These are phyloP conservation scores for Potorous gilbertii DNA, from an alignment of 2,797 vertebrate genomes.

Conservation along the genomic window DNA sequence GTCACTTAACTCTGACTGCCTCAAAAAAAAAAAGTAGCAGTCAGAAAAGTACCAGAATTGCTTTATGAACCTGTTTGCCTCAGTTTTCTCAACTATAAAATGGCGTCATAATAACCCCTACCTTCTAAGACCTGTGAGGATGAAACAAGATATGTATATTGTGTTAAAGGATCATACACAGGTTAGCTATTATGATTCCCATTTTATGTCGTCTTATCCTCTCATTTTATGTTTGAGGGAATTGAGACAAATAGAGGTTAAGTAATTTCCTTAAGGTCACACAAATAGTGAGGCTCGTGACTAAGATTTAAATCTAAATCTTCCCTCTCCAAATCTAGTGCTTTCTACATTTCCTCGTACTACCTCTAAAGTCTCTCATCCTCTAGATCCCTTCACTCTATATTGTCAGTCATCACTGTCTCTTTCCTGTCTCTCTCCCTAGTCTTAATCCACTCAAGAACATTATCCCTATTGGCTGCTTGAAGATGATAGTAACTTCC, in stretches of 20 bases:
- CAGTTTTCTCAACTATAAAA: background rate
- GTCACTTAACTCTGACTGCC: background rate
- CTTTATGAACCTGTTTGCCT: background rate
- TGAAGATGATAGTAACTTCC: background rate
- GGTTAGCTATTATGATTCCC: background rate
- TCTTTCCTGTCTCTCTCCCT: background rate
- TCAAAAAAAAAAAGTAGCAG: too few species aligned
- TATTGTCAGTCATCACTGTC: background rate
- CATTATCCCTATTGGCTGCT: background rate
- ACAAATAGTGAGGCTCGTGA: background rate
- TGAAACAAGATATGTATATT: background rate
- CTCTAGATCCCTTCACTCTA: background rate
- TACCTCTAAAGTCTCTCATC: background rate
- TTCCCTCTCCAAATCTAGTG: background rate
- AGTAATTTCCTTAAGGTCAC: background rate
- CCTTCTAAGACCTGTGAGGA: background rate
- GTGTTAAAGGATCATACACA: background rate
- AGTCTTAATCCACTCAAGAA: background rate
- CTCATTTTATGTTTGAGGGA: background rate
- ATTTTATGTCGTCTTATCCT: background rate
- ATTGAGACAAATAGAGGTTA: background rate
- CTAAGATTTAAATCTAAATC: background rate
- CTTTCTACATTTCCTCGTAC: background rate
- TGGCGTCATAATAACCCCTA: background rate
- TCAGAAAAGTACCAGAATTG: too few species aligned